Conservation (phyloP, 2,797 vertebrate species). For the Chromis chromis region DNA sequence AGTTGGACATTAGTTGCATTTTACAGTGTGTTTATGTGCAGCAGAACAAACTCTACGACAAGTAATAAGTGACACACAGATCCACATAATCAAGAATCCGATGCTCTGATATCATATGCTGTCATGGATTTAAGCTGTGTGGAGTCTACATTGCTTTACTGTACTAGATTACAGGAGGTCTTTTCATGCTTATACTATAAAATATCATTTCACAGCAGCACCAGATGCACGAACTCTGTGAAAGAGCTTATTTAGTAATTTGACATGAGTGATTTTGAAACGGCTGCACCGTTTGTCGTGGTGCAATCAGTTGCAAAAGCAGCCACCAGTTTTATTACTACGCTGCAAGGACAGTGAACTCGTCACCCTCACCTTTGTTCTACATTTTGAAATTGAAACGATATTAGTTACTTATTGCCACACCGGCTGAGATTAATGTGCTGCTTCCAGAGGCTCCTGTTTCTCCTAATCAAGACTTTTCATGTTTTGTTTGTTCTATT, state of each 20-base stretch:
- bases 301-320: too few species aligned
- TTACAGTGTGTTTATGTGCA: background rate
- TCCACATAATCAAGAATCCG: background rate
- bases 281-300: background rate
- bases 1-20: too few species aligned
- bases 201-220: background rate
- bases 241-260: conserved; percentile 14
- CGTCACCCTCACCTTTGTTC: conserved; percentile 43
- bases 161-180: background rate
- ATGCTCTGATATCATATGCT: background rate
- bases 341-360: background rate
- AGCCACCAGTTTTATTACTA: background rate
- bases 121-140: background rate
- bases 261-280: background rate
- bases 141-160: background rate
- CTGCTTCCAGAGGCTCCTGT: background rate
- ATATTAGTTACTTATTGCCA: background rate
- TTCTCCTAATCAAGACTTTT: too few species aligned
- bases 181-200: background rate
- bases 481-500: background rate
- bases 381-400: conserved; percentile 21
- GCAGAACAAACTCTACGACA: background rate
- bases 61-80: background rate
- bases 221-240: background rate
- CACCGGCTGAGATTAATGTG: background rate